phyloP scores from a whole-genome alignment of 2,888 invertebrate genomes.

The Vannuccia rotundouncinata region DNA sequence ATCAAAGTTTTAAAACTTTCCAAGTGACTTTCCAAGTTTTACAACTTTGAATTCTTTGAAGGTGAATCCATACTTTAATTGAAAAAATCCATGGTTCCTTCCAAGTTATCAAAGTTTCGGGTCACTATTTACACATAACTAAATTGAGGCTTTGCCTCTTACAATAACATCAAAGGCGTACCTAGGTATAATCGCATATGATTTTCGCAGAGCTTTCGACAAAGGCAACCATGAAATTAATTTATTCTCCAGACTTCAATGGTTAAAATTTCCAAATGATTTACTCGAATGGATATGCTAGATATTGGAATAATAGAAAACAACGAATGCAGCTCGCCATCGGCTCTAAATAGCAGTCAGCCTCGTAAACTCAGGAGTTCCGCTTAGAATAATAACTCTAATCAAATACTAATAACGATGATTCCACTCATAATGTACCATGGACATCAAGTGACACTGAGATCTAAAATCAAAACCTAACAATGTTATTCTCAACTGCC shows the following conservation, averaged over 20 bases:
- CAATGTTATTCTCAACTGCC: too few species aligned
- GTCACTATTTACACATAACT: too few species aligned
- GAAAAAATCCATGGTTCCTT: too few species aligned
- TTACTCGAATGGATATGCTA: background rate
- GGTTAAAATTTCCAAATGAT: conserved; percentile 19
- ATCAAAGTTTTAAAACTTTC: too few species aligned
- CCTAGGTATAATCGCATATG: conserved; percentile 1
- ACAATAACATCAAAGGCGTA: background rate
- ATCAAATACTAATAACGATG: background rate
- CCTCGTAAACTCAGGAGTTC: too few species aligned
- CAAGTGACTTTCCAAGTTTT: too few species aligned
- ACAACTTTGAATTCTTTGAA: too few species aligned
- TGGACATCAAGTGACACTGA: background rate
- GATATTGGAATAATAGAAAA: background rate
- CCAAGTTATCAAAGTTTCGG: too few species aligned
- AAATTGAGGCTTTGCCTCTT: too few species aligned
- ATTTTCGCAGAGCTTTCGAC: conserved; percentile 2
- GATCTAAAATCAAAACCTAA: too few species aligned
- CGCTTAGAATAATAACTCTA: background rate
- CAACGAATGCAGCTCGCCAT: background rate
- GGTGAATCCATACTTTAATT: too few species aligned
- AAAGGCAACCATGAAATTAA: background rate
- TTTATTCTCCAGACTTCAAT: background rate
- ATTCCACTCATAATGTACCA: conserved; percentile 8
- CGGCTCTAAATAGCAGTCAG: too few species aligned